Conservation (phyloP, 2,888 invertebrate species). For the Bellardia bayeri region DNA sequence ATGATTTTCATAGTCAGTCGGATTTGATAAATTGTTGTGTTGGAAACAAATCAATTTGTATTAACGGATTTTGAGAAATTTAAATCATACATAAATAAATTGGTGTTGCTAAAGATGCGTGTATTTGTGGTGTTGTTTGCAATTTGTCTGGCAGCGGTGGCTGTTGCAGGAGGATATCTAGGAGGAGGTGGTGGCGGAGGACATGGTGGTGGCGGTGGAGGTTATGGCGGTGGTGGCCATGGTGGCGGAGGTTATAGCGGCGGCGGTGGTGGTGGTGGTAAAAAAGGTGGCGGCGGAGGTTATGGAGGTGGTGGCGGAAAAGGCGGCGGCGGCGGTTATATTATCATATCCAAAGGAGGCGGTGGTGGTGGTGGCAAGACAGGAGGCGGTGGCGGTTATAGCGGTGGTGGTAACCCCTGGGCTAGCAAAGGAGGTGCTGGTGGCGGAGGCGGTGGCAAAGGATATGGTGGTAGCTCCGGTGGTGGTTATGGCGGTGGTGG, state of each 20-base stretch:
- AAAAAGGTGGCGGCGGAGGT: conserved; percentile 64
- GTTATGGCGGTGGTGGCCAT: conserved; percentile 72
- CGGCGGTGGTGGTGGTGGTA: conserved; percentile 71
- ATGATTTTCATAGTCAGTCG: conserved; percentile 58
- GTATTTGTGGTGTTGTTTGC: conserved; percentile 34
- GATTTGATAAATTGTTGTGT: conserved; percentile 38
- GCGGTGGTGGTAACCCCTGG: conserved; percentile 62
- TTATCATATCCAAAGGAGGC: conserved; percentile 34
- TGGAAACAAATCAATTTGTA: conserved; percentile 27
- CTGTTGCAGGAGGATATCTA: conserved; percentile 56
- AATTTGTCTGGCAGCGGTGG: conserved; percentile 31
- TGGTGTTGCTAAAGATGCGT: conserved; percentile 45
- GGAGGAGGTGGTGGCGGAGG: conserved; percentile 44
- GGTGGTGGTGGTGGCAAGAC: conserved; percentile 56
- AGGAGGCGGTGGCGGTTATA: conserved; percentile 44
- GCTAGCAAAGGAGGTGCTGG: conserved; percentile 47
- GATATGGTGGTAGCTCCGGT: conserved; percentile 41
- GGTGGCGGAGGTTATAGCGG: conserved; percentile 67
- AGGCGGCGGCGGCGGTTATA: conserved; percentile 57
- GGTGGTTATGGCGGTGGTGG: conserved; percentile 51
- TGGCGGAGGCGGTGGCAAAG: conserved; percentile 58
- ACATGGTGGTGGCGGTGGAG: conserved; percentile 55
- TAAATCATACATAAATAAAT: neutral
- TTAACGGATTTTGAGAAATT: conserved; percentile 12
- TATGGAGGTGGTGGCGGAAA: conserved; percentile 72